A percentile compares a stretch with the other conserved stretches of the same genome.
Evolutionary conservation across 2,888 invertebrate genomes (phyloP).

Genomic region (Ceraclea dissimilis): DNA sequence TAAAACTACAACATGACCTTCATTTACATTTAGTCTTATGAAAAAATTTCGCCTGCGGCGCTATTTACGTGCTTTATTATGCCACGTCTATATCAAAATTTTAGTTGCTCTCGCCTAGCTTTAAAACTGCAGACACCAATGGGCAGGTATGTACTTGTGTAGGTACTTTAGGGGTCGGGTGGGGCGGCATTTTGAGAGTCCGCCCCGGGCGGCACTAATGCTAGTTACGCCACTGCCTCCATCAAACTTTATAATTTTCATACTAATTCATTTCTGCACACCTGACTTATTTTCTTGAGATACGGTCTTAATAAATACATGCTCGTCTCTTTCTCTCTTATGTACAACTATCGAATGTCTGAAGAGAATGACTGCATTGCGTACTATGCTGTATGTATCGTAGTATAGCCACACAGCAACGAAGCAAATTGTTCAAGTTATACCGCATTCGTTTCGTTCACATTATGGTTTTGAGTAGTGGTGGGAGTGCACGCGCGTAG

Average conservation of each 20-base stretch:
- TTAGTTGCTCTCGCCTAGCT: no score
- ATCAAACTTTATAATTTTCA: neutral
- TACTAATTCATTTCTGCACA: neutral
- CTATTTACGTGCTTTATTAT: no score
- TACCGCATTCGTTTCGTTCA: neutral
- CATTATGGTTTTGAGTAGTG: conserved; percentile 11
- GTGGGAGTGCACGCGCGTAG: conserved; percentile 5
- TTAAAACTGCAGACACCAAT: no score
- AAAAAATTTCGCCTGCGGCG: no score
- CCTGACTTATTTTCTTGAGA: neutral
- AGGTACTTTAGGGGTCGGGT: no score
- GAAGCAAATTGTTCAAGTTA: neutral
- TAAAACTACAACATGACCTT: no score
- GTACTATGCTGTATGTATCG: neutral
- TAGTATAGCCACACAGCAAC: neutral
- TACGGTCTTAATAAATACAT: neutral
- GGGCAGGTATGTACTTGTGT: no score
- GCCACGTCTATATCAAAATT: no score
- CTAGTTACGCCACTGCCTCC: no score
- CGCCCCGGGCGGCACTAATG: no score
- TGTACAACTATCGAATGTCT: neutral
- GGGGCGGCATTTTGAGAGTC: no score
- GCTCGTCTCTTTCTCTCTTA: neutral
- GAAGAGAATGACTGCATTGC: neutral
- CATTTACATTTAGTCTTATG: no score